A percentile compares a stretch with the other conserved stretches of the same genome.
These are phyloP conservation scores for Catagonus wagneri DNA, from an alignment of 2,113 vertebrate species.

Conservation along the genomic window DNA sequence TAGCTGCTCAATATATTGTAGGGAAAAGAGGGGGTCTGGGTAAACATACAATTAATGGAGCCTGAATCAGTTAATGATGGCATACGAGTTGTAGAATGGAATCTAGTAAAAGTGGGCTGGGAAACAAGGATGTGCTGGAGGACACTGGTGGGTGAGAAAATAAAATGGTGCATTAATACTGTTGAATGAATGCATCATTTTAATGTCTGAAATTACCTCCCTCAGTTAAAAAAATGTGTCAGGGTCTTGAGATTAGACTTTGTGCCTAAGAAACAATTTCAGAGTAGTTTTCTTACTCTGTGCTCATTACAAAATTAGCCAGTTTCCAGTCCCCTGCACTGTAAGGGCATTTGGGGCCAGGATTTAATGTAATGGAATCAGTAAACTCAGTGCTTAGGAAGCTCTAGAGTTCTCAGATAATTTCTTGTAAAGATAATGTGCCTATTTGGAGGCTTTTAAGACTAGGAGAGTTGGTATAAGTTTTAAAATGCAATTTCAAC, in stretches of 20 bases:
- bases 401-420: constrained; percentile 42
- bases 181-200: neutral
- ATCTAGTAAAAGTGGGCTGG: neutral
- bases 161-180: neutral
- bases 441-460: constrained; percentile 53
- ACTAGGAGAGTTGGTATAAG: constrained; percentile 22
- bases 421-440: constrained; percentile 62
- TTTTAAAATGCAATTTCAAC: constrained; percentile 69
- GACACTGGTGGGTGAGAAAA: neutral
- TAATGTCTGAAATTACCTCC: neutral
- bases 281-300: constrained; percentile 14
- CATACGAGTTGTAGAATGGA: neutral
- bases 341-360: constrained; percentile 36
- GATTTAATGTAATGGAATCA: constrained; percentile 41
- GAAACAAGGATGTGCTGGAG: neutral
- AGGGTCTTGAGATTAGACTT: constrained; percentile 41
- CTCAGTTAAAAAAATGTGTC: neutral
- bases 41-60: neutral
- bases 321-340: neutral
- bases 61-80: neutral
- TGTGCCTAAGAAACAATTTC: constrained; percentile 29
- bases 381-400: constrained; percentile 5
- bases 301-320: constrained; percentile 48
- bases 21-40: neutral
- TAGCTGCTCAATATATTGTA: neutral